Percentiles rank a stretch among this genome's conserved stretches.
Conservation (phyloP, 1,140 invertebrate genomes). For the Tetranychus urticae region DNA sequence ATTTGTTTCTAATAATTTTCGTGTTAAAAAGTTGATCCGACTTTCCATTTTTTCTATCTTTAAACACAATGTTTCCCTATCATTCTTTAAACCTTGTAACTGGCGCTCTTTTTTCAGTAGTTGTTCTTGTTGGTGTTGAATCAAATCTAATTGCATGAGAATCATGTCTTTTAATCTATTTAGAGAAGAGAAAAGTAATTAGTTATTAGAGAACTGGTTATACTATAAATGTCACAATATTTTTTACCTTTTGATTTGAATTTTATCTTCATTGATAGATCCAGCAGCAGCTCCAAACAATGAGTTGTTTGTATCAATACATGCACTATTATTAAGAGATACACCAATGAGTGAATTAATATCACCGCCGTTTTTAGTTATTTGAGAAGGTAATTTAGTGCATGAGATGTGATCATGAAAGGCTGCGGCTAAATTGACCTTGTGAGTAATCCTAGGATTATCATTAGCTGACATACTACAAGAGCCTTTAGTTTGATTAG, state of each 20-base stretch:
- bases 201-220: no score
- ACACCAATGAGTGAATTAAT: neutral
- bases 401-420: conserved; percentile 18
- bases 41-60: conserved; percentile 5
- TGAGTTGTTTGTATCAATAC: neutral
- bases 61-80: conserved; percentile 35
- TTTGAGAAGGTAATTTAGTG: conserved; percentile 12
- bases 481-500: no score
- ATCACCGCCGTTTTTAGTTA: neutral
- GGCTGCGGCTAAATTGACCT: conserved; percentile 17
- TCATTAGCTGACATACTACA: neutral
- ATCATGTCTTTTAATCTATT: conserved; percentile 33
- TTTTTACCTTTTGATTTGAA: neutral
- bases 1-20: neutral
- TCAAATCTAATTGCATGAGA: conserved; percentile 41
- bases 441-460: neutral
- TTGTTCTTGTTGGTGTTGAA: conserved; percentile 44
- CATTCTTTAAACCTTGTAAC: conserved; percentile 30
- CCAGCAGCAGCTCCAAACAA: neutral
- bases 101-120: conserved; percentile 38
- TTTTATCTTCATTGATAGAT: neutral
- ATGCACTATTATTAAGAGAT: neutral
- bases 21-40: neutral
- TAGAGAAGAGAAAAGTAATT: conserved; percentile 19
- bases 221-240: no score